A percentile compares a stretch with the other conserved stretches of the same genome.
phyloP scores from a whole-genome alignment of 1,140 invertebrate species.

The Scaptomyza pallida region DNA sequence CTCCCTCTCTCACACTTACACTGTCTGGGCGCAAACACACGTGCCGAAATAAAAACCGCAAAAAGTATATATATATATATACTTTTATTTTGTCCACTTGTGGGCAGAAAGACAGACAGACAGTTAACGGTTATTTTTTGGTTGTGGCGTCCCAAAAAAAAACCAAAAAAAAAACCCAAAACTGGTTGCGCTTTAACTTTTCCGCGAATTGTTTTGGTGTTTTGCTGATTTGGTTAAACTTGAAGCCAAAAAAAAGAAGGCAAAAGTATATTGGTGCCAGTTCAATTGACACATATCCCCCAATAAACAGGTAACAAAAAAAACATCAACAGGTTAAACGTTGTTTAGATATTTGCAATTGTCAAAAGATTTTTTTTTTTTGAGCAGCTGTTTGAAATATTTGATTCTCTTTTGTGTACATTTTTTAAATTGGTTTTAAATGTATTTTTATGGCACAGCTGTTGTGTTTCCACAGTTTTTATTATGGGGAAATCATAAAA shows the following conservation, averaged over 20 bases:
- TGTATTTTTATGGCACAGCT: constrained; percentile 12
- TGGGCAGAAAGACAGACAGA: constrained; percentile 41
- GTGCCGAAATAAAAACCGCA: constrained; percentile 35
- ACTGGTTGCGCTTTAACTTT: constrained; percentile 63
- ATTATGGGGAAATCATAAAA: constrained; percentile 38
- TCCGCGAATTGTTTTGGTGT: constrained; percentile 56
- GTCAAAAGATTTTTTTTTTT: not conserved
- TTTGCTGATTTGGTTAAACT: constrained; percentile 68
- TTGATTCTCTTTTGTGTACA: not conserved
- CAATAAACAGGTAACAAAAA: constrained; percentile 22
- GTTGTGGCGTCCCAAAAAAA: constrained; percentile 19
- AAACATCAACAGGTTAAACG: constrained; percentile 17
- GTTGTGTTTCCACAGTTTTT: constrained; percentile 10
- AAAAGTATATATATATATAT: not conserved
- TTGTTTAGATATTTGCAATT: not conserved
- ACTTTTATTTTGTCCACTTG: constrained; percentile 21
- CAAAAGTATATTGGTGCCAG: constrained; percentile 67
- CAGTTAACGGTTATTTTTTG: constrained; percentile 63
- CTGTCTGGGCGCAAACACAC: constrained; percentile 49
- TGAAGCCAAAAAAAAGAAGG: too few species aligned
- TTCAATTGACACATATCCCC: constrained; percentile 68
- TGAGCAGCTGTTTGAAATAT: not conserved
- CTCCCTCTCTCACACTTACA: not conserved
- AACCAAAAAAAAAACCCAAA: constrained; percentile 41
- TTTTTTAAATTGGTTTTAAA: not conserved